Evolutionary conservation across 2,113 vertebrate genomes (phyloP).

Genomic region (Hucho hucho): DNA sequence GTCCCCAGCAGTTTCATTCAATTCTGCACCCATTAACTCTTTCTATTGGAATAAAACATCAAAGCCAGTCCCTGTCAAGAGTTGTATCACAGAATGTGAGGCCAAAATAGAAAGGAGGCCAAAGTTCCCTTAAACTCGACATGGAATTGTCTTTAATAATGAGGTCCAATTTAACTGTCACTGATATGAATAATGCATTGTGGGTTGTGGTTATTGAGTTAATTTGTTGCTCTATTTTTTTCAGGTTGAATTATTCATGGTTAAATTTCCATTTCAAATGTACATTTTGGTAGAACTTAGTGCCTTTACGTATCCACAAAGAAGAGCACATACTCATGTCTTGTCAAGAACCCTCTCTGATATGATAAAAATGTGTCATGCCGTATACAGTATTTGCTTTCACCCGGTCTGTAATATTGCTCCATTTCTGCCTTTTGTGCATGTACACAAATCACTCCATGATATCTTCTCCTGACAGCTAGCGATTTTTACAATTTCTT

Average conservation of each 20-base stretch:
- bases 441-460: background rate
- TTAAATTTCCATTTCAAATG: conserved; percentile 27
- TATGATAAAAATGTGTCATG: background rate
- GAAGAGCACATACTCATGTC: conserved; percentile 1
- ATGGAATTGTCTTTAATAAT: conserved; percentile 45
- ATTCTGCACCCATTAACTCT: background rate
- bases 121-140: conserved; percentile 42
- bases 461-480: background rate
- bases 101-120: conserved; percentile 1
- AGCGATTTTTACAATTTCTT: background rate
- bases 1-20: conserved; percentile 49
- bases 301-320: conserved; percentile 4
- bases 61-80: conserved; percentile 29
- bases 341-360: background rate
- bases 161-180: conserved; percentile 38
- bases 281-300: background rate
- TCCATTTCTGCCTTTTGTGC: too few relatives aligned
- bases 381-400: background rate
- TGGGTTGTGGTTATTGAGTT: conserved; percentile 35
- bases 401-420: background rate
- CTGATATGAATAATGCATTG: conserved; percentile 54
- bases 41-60: background rate
- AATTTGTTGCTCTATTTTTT: conserved; percentile 48
- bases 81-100: conserved; percentile 42
- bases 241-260: conserved; percentile 43